Conservation (phyloP, 2,797 vertebrate species). For the Antennarius maculatus region DNA sequence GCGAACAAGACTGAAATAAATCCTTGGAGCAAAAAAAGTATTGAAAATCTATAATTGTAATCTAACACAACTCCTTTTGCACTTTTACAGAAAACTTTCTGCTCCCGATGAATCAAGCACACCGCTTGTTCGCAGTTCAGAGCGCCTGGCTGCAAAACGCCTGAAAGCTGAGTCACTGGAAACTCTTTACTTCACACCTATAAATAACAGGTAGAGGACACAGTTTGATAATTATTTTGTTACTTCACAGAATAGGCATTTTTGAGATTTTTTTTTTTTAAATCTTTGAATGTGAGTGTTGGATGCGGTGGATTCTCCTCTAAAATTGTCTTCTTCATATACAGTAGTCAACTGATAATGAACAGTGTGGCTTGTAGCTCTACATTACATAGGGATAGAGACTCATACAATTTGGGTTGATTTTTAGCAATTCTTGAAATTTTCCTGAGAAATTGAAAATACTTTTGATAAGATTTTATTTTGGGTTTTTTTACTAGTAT, state of each 20-base stretch:
- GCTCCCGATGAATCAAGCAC: slow-evolving; percentile 74
- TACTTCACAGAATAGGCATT: not conserved
- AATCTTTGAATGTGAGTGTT: too few species aligned
- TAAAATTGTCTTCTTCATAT: not conserved
- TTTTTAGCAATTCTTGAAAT: too few species aligned
- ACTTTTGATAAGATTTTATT: too few species aligned
- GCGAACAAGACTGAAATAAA: too few species aligned
- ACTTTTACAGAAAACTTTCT: slow-evolving; percentile 71
- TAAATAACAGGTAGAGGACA: slow-evolving; percentile 65
- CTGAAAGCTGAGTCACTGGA: slow-evolving; percentile 85
- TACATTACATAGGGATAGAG: not conserved
- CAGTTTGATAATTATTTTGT: not conserved
- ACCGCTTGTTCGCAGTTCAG: slow-evolving; percentile 75
- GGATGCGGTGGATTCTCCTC: too few species aligned
- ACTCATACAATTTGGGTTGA: too few species aligned
- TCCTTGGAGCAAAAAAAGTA: too few species aligned
- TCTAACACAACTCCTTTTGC: not conserved
- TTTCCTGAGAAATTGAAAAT: too few species aligned
- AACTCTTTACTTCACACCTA: slow-evolving; percentile 91
- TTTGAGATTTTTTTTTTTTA: not conserved
- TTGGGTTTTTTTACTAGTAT: too few species aligned
- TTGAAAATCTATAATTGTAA: not conserved
- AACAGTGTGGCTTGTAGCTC: not conserved
- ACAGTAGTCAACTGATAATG: not conserved
- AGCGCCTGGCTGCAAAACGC: slow-evolving; percentile 79